These are phyloP conservation scores for Chauna torquata DNA, from an alignment of 2,113 vertebrate genomes.

Conservation along the genomic window DNA sequence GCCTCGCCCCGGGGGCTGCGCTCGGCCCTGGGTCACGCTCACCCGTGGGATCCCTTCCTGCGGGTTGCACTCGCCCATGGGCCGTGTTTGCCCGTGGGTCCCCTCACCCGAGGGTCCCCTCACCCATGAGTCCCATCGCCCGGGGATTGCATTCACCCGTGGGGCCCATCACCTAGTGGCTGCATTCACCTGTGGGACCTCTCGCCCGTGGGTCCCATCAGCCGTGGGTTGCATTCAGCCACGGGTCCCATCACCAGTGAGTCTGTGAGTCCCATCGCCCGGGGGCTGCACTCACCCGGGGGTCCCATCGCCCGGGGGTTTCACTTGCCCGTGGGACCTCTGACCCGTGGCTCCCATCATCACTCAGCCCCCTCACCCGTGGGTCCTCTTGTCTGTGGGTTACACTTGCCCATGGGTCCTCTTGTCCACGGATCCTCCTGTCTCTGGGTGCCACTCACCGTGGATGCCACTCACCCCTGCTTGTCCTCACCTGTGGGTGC, in stretches of 20 bases:
- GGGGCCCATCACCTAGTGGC: not conserved
- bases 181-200: not conserved
- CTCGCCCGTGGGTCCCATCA: fast-evolving
- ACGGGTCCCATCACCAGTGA: fast-evolving
- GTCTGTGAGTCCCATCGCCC: not conserved
- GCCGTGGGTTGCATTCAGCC: not conserved
- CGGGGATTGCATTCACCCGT: not conserved
- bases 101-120: not conserved
- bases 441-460: fast-evolving
- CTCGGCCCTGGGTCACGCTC: no score
- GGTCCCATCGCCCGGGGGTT: not conserved
- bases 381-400: not conserved
- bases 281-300: not conserved
- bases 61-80: not conserved
- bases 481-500: not conserved
- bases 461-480: not conserved
- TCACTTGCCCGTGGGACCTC: no score
- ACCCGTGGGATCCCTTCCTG: not conserved
- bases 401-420: not conserved
- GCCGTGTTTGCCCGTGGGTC: not conserved
- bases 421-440: not conserved
- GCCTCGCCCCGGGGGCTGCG: not conserved
- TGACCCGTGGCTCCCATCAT: not conserved
- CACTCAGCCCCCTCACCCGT: not conserved
- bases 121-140: not conserved